These are phyloP conservation scores for Bibio marci DNA, from an alignment of 2,888 invertebrate genomes.

Conservation along the genomic window DNA sequence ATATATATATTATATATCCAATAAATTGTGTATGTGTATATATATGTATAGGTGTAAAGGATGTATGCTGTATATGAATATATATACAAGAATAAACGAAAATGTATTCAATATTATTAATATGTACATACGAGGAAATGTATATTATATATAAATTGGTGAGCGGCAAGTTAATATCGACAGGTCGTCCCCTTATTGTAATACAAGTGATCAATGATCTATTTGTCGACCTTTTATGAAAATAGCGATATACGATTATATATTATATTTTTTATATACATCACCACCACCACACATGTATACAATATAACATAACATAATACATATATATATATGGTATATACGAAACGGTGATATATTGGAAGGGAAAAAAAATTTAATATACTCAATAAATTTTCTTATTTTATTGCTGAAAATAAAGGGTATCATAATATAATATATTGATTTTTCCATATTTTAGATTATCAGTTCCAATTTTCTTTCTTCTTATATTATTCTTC, in stretches of 20 bases:
- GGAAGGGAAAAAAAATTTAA: neutral
- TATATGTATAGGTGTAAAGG: too few species aligned
- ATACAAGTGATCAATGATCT: constrained; percentile 2
- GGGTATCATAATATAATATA: neutral
- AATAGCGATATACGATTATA: constrained; percentile 1
- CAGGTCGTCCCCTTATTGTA: constrained; percentile 3
- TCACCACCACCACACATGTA: too few species aligned
- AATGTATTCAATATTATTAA: too few species aligned
- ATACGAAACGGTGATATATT: neutral
- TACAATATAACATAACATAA: too few species aligned
- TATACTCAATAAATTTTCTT: constrained; percentile 3
- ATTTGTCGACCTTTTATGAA: constrained; percentile 3
- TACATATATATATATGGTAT: neutral
- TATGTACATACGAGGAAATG: too few species aligned
- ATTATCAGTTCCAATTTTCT: neutral
- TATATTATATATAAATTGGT: too few species aligned
- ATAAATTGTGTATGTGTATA: too few species aligned
- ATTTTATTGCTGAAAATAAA: constrained; percentile 2
- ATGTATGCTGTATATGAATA: too few species aligned
- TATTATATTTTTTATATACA: too few species aligned
- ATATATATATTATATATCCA: too few species aligned
- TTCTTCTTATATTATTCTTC: too few species aligned
- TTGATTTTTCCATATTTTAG: neutral
- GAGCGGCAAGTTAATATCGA: constrained; percentile 3
- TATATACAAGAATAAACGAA: too few species aligned